Base-by-base conservation (phyloP, 2,797 vertebrate species). In the Lepus oiostolus region DNA sequence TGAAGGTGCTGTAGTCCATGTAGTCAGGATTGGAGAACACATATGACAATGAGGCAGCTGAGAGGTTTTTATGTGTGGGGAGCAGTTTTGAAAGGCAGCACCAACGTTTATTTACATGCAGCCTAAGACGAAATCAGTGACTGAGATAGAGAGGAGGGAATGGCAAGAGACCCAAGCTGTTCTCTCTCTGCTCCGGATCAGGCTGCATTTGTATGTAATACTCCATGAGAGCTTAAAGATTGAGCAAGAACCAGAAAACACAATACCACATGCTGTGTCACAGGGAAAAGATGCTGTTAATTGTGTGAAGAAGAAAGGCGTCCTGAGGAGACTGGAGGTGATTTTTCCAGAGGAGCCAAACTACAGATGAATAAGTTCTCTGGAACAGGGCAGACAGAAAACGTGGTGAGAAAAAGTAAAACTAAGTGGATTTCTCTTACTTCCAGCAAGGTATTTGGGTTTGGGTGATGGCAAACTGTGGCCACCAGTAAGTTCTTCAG, bases 331-430 rank as follows among this genome's bases (percentile, higher is more conserved):
- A 70, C 26, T 76, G 22, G 65, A 80, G 72, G 54, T 79, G 85
- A 88, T 47, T 81, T 47, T 90, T 93, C 54, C 26, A 60, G 42
- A 93, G 38, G 26, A 87, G 28, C 92, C 22, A 86, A 89, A 77
- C 50, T 72, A 65, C 21, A 90, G 42, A 77, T 32, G 65, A 90
- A 22, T 63, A 85, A 82, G 62, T 12, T 42, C 30, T 72, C 80
- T 68, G 28, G 88, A 63, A 88, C 35, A 77, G 52, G 87, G 50
- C 71, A 86, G 47, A 62, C 7, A 52, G 26, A 81, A 68, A 80
- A 71, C 50, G 72, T 7, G 4, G 19, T 13, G 62, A 90, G 2
- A 17, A 10, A 14, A 65, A 84, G 11, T 7, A 32, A 88, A 91
- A 63, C 4, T 11, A n/a, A 80, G 50, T 7, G 28, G 9, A 1